Conservation (phyloP, 1,140 invertebrate species). For the Parapsyche elsis region DNA sequence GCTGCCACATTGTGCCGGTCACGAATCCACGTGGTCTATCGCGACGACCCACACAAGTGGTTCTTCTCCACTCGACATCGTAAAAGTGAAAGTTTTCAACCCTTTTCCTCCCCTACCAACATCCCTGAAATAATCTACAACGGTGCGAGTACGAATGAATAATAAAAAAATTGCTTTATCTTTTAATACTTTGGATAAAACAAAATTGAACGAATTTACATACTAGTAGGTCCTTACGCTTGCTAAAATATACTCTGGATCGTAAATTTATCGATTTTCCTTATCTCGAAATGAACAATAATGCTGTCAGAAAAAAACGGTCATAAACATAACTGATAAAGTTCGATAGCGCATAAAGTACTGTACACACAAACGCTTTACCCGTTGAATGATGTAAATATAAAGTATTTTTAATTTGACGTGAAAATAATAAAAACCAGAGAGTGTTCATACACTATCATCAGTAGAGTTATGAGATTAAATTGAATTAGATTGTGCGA, state of each 20-base stretch:
- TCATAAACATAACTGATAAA: too few species aligned
- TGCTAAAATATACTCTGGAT: too few species aligned
- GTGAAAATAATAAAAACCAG: neutral
- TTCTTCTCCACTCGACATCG: neutral
- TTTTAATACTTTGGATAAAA: too few species aligned
- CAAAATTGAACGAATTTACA: too few species aligned
- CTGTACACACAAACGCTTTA: neutral
- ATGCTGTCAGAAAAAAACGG: neutral
- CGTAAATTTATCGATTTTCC: neutral
- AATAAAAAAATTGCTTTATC: too few species aligned
- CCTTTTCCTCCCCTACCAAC: too few species aligned
- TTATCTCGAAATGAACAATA: neutral
- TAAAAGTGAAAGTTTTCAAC: neutral
- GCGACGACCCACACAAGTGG: neutral
- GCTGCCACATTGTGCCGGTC: conserved; percentile 3
- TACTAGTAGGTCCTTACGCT: too few species aligned
- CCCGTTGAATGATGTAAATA: neutral
- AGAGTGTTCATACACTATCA: too few species aligned
- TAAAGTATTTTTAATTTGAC: neutral
- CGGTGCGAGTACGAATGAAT: too few species aligned
- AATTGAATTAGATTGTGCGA: neutral
- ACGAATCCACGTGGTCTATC: conserved; percentile 19
- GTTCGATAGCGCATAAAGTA: neutral
- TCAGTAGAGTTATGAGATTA: too few species aligned
- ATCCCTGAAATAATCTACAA: too few species aligned